These are phyloP conservation scores for Channa striata DNA, from an alignment of 2,797 vertebrate genomes.

Conservation along the genomic window DNA sequence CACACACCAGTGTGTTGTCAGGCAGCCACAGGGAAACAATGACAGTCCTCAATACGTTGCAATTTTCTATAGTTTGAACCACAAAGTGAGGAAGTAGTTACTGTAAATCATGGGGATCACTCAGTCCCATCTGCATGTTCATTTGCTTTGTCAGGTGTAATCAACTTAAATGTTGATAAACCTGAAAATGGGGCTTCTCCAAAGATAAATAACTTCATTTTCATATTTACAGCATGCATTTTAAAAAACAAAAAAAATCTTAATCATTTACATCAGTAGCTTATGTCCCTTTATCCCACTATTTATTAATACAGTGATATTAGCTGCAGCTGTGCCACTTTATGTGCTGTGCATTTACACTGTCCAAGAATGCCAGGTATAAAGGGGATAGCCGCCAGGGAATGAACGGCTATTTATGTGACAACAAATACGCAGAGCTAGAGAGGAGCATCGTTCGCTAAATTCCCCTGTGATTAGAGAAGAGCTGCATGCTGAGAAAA, in stretches of 20 bases:
- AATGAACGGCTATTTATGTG: conserved; percentile 75
- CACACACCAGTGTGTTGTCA: conserved; percentile 24
- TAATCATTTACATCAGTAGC: conserved; percentile 2
- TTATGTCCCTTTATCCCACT: conserved; percentile 5
- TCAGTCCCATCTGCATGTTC: neutral
- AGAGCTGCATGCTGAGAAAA: conserved; percentile 48
- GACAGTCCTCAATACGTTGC: conserved; percentile 24
- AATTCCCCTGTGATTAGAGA: conserved; percentile 62
- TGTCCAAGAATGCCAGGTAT: conserved; percentile 1
- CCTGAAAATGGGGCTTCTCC: neutral
- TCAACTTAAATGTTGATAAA: neutral
- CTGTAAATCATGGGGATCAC: neutral
- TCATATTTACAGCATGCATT: neutral
- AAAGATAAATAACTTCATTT: neutral
- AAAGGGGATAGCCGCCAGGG: conserved; percentile 59
- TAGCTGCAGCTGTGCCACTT: conserved; percentile 4
- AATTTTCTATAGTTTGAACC: neutral
- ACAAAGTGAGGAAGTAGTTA: conserved; percentile 12
- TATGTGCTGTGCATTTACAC: conserved; percentile 23
- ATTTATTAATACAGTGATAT: conserved; percentile 9
- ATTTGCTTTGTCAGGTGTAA: neutral
- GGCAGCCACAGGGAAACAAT: conserved; percentile 28
- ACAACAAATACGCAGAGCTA: conserved; percentile 62
- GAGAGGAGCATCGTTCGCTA: conserved; percentile 53
- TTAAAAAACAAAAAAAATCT: neutral